Base-by-base conservation (phyloP, 2,888 invertebrate species). In the Trichogramma evanescens region DNA sequence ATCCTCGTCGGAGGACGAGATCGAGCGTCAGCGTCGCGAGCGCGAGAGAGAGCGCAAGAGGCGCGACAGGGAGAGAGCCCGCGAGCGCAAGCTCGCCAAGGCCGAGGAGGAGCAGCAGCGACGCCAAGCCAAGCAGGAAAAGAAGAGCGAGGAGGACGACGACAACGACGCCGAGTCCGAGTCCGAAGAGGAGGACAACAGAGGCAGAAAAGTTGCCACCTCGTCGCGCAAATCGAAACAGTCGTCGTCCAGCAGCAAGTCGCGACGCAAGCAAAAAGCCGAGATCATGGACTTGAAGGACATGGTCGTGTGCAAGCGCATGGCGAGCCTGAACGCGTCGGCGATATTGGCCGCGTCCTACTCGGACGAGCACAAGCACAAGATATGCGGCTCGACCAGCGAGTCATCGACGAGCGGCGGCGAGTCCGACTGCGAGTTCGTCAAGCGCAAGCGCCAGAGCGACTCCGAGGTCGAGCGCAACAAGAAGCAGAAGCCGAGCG, bases 301-400 rank as follows among this genome's bases (percentile, higher is more conserved):
- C 68, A 91, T 92, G 86, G 88, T 93, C 5, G 92, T 93, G 10
- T 84, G 89, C 68, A 94, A 93, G 74, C 84, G 94, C 42, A 93
- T 94, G 93, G 94, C 94, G 26, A 92, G 92, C 74, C 80, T 94
- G 42, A 94, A 94, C 76, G 94, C 94, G 9, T 89, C 90, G 44
- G 94, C 94, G 26, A 93, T 94, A 70, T 82, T 94, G 66, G 92
- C 93, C 0, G 93, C 93, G 26, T 92, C 91, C 66, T 93, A 93
- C 71, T 84, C 83, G 3, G 79, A 81, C 49, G 91, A 92, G 75
- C 90, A 87, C 72, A 91, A 87, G 72, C 73, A 77, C 70, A 77
- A 80, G 42, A 81, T 83, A 55, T 83, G 83, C 45, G 82, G 83
- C 0, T 83, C 82, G 69, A 83, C 83, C 46, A 83, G 78, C 62